Conservation (phyloP, 2,888 invertebrate genomes). For the Heliconius hortense region DNA sequence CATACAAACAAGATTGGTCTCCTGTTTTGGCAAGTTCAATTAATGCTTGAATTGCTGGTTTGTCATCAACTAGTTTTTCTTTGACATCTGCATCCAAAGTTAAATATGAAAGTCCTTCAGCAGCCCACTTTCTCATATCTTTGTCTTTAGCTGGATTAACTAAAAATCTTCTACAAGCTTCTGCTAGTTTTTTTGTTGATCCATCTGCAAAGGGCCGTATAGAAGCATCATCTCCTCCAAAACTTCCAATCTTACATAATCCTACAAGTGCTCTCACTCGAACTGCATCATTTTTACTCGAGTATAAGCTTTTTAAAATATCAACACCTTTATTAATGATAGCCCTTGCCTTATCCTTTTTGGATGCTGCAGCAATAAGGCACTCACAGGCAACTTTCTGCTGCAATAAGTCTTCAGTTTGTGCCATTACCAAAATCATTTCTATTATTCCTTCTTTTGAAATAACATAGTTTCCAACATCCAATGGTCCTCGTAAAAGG, state of each 20-base stretch:
- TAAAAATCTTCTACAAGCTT: slow-evolving; percentile 95
- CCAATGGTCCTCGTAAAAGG: slow-evolving; percentile 93
- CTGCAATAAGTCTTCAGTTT: slow-evolving; percentile 93
- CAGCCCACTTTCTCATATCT: slow-evolving; percentile 97
- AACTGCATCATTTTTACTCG: slow-evolving; percentile 94
- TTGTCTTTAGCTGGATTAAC: slow-evolving; percentile 93
- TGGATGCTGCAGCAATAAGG: slow-evolving; percentile 97
- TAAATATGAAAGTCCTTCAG: slow-evolving; percentile 97
- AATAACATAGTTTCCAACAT: slow-evolving; percentile 94
- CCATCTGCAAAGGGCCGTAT: slow-evolving; percentile 97
- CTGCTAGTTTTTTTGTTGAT: slow-evolving; percentile 94
- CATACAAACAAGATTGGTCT: slow-evolving; percentile 93
- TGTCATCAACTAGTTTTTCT: slow-evolving; percentile 96
- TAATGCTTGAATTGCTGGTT: slow-evolving; percentile 89
- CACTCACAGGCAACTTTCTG: slow-evolving; percentile 98
- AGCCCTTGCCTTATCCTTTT: slow-evolving; percentile 97
- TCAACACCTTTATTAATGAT: slow-evolving; percentile 94
- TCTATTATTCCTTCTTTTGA: slow-evolving; percentile 94
- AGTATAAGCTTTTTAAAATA: slow-evolving; percentile 96
- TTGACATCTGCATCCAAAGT: slow-evolving; percentile 99
- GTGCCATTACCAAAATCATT: slow-evolving; percentile 98
- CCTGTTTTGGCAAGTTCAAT: slow-evolving; percentile 94
- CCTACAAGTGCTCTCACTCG: slow-evolving; percentile 95
- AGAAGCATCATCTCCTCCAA: slow-evolving; percentile 97
- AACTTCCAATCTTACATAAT: slow-evolving; percentile 96